phyloP scores from a whole-genome alignment of 2,888 invertebrate genomes.

The Philonicus albiceps region DNA sequence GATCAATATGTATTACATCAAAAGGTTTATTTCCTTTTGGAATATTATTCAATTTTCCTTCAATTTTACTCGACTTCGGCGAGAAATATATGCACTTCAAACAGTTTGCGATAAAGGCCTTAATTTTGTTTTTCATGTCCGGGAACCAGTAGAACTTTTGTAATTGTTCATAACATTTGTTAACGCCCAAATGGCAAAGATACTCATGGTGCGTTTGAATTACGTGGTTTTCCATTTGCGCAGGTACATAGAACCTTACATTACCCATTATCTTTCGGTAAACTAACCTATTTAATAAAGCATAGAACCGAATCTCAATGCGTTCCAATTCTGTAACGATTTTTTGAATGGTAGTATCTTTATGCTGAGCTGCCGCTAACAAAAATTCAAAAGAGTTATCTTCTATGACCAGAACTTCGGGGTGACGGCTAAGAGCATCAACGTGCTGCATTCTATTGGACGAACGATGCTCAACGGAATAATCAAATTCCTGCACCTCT shows the following conservation, averaged over 20 bases:
- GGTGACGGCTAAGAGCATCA: constrained; percentile 52
- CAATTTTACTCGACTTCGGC: constrained; percentile 44
- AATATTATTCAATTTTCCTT: constrained; percentile 53
- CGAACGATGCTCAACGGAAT: constrained; percentile 50
- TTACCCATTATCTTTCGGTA: constrained; percentile 39
- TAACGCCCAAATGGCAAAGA: constrained; percentile 54
- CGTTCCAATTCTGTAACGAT: constrained; percentile 48
- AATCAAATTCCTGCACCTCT: constrained; percentile 50
- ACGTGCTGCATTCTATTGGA: constrained; percentile 53
- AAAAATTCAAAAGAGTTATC: constrained; percentile 44
- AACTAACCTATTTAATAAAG: constrained; percentile 41
- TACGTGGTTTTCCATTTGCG: constrained; percentile 49
- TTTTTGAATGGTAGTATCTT: constrained; percentile 49
- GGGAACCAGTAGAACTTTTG: constrained; percentile 54
- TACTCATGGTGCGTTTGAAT: constrained; percentile 52
- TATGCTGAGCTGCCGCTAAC: constrained; percentile 44
- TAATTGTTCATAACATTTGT: constrained; percentile 51
- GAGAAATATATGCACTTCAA: constrained; percentile 11
- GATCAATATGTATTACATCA: constrained; percentile 42
- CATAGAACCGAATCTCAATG: constrained; percentile 42
- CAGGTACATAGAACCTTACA: constrained; percentile 47
- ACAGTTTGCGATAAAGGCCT: neutral
- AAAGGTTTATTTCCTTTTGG: constrained; percentile 52
- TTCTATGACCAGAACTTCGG: constrained; percentile 42
- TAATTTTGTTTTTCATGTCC: constrained; percentile 50